phyloP scores from a whole-genome alignment of 2,888 invertebrate genomes.

The Gnatocerus cornutus region DNA sequence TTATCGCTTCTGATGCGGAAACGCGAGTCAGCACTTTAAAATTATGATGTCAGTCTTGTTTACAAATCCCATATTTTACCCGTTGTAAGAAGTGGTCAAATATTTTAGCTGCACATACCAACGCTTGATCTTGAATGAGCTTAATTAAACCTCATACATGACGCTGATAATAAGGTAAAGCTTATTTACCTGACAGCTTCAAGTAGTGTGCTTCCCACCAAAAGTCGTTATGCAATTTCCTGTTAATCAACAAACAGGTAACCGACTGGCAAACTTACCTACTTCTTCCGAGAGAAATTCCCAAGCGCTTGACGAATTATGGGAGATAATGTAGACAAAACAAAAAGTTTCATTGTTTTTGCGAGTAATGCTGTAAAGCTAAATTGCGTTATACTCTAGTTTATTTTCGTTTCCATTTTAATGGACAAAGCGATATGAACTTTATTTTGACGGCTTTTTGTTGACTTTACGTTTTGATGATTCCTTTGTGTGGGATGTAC shows the following conservation, averaged over 20 bases:
- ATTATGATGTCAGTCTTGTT: too few species aligned
- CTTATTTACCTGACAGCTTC: slow-evolving; percentile 4
- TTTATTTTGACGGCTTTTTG: too few species aligned
- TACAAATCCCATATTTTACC: too few species aligned
- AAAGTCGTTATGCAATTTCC: slow-evolving; percentile 25
- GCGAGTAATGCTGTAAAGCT: background rate
- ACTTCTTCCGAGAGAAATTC: slow-evolving; percentile 7
- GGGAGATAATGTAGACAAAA: background rate
- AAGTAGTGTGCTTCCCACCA: slow-evolving; percentile 1
- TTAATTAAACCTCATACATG: slow-evolving; percentile 8
- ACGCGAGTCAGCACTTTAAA: too few species aligned
- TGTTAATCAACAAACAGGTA: slow-evolving; percentile 31
- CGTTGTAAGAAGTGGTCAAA: too few species aligned
- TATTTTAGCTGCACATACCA: background rate
- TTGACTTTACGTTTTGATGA: background rate
- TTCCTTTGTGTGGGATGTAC: slow-evolving; percentile 1
- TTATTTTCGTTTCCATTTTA: background rate
- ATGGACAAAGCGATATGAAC: background rate
- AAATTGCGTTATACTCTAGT: background rate
- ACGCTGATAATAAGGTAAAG: slow-evolving; percentile 3
- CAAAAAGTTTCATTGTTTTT: background rate
- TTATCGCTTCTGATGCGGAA: too few species aligned
- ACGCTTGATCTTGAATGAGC: background rate
- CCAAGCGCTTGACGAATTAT: background rate
- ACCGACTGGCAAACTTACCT: slow-evolving; percentile 15